Evolutionary conservation across 2,797 vertebrate species (phyloP).

Genomic region (Alauda arvensis): DNA sequence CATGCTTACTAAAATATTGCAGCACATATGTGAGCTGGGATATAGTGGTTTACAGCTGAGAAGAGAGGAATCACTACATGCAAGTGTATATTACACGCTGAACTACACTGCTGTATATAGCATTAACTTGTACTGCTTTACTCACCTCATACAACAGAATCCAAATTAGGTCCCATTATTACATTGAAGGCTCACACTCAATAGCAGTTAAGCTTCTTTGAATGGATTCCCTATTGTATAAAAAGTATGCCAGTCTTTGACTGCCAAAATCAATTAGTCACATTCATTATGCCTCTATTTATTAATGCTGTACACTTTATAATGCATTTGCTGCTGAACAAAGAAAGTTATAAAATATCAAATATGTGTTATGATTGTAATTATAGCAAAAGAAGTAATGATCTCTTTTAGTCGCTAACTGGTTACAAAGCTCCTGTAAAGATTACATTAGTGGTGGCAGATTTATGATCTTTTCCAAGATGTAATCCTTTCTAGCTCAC

Average conservation of each 20-base stretch:
- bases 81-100: constrained; percentile 1
- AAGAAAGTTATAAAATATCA: constrained; percentile 79
- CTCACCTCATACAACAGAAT: constrained; percentile 70
- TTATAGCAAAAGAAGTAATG: constrained; percentile 69
- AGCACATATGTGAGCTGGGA: background rate
- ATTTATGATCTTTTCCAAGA: constrained; percentile 72
- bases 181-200: constrained; percentile 72
- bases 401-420: constrained; percentile 66
- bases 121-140: constrained; percentile 64
- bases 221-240: constrained; percentile 77
- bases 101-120: constrained; percentile 44
- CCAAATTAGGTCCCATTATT: constrained; percentile 77
- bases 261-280: constrained; percentile 83
- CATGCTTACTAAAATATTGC: background rate
- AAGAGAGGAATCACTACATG: background rate
- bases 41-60: background rate
- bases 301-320: constrained; percentile 77
- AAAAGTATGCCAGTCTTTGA: constrained; percentile 79
- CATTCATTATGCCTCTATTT: constrained; percentile 83
- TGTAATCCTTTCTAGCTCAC: constrained; percentile 63
- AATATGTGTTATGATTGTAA: constrained; percentile 72
- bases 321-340: constrained; percentile 70
- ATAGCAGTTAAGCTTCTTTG: constrained; percentile 78
- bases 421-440: constrained; percentile 70
- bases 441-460: constrained; percentile 71